Percentiles rank a stretch among this genome's conserved stretches.
Evolutionary conservation across 2,113 vertebrate species (phyloP).

Genomic region (Proterorhinus semilunaris): DNA sequence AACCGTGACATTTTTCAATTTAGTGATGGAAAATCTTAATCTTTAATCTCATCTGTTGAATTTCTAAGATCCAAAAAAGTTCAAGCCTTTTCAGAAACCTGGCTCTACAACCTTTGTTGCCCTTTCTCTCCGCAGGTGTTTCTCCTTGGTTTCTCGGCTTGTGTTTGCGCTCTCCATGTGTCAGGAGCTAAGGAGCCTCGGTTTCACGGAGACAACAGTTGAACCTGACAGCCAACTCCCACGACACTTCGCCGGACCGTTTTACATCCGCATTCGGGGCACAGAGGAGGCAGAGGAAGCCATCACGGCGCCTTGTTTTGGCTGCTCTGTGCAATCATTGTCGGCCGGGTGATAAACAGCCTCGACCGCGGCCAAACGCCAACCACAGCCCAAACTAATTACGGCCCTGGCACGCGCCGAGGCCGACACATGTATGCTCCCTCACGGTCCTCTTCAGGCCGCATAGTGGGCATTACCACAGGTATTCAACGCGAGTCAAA

Average conservation of each 20-base stretch:
- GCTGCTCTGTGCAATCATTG: slow-evolving; percentile 59
- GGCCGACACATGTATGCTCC: slow-evolving; percentile 46
- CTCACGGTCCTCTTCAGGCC: slow-evolving; percentile 42
- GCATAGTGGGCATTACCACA: slow-evolving; percentile 44
- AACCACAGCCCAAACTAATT: slow-evolving; percentile 66
- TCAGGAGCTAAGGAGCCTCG: slow-evolving; percentile 45
- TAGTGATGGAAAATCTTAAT: no score
- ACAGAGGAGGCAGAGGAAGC: slow-evolving; percentile 41
- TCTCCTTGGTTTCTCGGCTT: slow-evolving; percentile 16
- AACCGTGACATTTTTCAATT: no score
- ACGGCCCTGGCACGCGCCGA: slow-evolving; percentile 57
- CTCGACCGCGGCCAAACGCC: slow-evolving; percentile 52
- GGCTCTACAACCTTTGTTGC: neutral
- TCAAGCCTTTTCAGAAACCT: neutral
- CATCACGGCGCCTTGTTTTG: slow-evolving; percentile 53
- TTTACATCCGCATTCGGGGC: slow-evolving; percentile 30
- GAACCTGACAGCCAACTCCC: slow-evolving; percentile 49
- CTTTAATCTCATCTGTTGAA: no score
- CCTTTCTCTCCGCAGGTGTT: slow-evolving; percentile 22
- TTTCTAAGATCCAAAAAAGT: no score
- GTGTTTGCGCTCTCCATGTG: slow-evolving; percentile 45
- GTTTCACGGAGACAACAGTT: slow-evolving; percentile 16
- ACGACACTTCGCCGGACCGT: slow-evolving; percentile 37
- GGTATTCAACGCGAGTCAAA: slow-evolving; percentile 38
- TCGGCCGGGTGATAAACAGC: slow-evolving; percentile 64